phyloP scores from a whole-genome alignment of 1,140 invertebrate species.

The Pristionchus pacificus region DNA sequence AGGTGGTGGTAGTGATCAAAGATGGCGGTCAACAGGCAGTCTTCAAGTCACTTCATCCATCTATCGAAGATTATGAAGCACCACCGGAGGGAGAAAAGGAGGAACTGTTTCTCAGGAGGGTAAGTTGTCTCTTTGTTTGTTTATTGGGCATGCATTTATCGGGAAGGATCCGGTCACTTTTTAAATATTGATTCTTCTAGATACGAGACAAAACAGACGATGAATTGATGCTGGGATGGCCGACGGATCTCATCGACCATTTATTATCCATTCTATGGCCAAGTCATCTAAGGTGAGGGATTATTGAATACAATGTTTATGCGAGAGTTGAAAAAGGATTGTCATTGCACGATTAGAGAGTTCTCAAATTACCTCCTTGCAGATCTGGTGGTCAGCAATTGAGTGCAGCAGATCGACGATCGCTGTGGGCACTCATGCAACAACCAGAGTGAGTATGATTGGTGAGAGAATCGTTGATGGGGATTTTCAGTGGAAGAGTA shows the following conservation, averaged over 20 bases:
- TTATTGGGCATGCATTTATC: slow-evolving; percentile 49
- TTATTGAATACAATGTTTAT: background rate
- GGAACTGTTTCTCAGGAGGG: too few relatives aligned
- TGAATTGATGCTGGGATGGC: slow-evolving; percentile 50
- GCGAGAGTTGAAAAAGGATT: background rate
- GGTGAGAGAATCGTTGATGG: background rate
- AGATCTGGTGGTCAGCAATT: slow-evolving; percentile 27
- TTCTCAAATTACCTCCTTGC: background rate
- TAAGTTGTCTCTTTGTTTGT: too few relatives aligned
- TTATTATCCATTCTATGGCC: slow-evolving; percentile 49
- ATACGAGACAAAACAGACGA: slow-evolving; percentile 52
- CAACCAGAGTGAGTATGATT: slow-evolving; percentile 44
- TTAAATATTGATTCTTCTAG: slow-evolving; percentile 35
- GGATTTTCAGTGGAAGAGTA: background rate
- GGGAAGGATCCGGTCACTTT: slow-evolving; percentile 39
- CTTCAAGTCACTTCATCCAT: slow-evolving; percentile 33
- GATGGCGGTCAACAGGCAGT: slow-evolving; percentile 27
- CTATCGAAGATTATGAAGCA: slow-evolving; percentile 38
- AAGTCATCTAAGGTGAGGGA: slow-evolving; percentile 13
- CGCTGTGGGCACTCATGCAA: slow-evolving; percentile 52
- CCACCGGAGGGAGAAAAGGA: slow-evolving; percentile 36
- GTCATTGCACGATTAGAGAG: background rate
- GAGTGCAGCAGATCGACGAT: slow-evolving; percentile 42
- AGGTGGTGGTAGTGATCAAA: slow-evolving; percentile 28
- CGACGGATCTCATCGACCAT: slow-evolving; percentile 43